phyloP scores from a whole-genome alignment of 2,888 invertebrate species.

The Orthosia incerta region DNA sequence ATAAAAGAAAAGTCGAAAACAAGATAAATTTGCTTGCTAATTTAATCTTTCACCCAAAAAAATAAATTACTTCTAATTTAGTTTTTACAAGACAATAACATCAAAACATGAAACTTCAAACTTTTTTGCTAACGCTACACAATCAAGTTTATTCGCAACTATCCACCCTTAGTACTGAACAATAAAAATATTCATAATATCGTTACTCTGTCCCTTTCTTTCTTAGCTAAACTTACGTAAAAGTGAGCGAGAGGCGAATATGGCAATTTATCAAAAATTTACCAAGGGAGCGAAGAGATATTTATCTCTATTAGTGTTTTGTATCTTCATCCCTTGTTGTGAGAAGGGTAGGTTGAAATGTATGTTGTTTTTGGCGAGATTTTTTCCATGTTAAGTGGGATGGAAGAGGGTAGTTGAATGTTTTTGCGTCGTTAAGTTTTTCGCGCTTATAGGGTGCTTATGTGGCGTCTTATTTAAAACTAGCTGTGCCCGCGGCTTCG shows the following conservation, averaged over 20 bases:
- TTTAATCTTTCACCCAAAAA: background rate
- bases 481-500: no score
- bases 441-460: conserved; percentile 31
- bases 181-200: conserved; percentile 75
- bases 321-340: conserved; percentile 60
- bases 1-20: background rate
- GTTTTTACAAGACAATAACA: background rate
- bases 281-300: conserved; percentile 63
- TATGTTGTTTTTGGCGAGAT: conserved; percentile 61
- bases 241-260: conserved; percentile 49
- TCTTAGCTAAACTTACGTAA: background rate
- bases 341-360: conserved; percentile 52
- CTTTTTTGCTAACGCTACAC: conserved; percentile 50
- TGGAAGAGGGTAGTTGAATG: conserved; percentile 52
- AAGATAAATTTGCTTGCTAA: background rate
- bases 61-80: background rate
- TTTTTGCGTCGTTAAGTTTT: conserved; percentile 47
- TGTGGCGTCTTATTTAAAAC: conserved; percentile 19
- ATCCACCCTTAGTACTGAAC: conserved; percentile 58
- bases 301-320: conserved; percentile 69
- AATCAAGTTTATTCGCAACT: conserved; percentile 66
- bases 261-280: conserved; percentile 71
- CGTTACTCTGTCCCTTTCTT: conserved; percentile 48
- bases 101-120: conserved; percentile 4
- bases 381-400: conserved; percentile 62